A percentile compares a stretch with the other conserved stretches of the same genome.
Evolutionary conservation across 2,113 vertebrate species (phyloP).

Genomic region (Onychostoma macrolepis): DNA sequence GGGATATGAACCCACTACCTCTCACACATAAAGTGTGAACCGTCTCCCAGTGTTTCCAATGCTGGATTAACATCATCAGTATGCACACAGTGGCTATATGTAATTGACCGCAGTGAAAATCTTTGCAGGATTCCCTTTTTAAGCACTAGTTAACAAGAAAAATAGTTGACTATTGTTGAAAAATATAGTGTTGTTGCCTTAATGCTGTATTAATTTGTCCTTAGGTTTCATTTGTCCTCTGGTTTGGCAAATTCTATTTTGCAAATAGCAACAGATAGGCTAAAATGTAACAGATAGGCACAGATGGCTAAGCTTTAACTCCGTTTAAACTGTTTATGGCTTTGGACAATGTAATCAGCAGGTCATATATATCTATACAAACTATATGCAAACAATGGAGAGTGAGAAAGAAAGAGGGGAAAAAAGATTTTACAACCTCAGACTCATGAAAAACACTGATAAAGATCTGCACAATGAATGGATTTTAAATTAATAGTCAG

Average conservation of each 20-base stretch:
- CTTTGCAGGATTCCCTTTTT: background rate
- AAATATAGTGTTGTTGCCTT: background rate
- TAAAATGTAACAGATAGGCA: too few species aligned
- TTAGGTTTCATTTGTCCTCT: background rate
- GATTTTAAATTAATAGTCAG: slow-evolving; percentile 15
- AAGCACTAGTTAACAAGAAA: background rate
- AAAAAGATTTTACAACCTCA: background rate
- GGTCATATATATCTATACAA: background rate
- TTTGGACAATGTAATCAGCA: background rate
- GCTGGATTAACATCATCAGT: background rate
- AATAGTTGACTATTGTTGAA: background rate
- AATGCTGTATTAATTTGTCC: background rate
- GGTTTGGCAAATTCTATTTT: background rate
- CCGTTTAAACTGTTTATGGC: background rate
- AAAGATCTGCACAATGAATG: slow-evolving; percentile 16
- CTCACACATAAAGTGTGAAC: background rate
- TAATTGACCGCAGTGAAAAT: background rate
- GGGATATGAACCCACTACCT: background rate
- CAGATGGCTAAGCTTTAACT: background rate
- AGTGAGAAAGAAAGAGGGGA: background rate
- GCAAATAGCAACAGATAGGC: background rate
- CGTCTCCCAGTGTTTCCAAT: background rate
- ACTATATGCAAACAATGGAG: background rate
- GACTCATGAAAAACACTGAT: background rate
- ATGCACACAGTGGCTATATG: background rate